Percentiles rank a stretch among this genome's conserved stretches.
These are phyloP conservation scores for Pseudomyrmex pallidus DNA, from an alignment of 1,140 invertebrate species.

Conservation along the genomic window DNA sequence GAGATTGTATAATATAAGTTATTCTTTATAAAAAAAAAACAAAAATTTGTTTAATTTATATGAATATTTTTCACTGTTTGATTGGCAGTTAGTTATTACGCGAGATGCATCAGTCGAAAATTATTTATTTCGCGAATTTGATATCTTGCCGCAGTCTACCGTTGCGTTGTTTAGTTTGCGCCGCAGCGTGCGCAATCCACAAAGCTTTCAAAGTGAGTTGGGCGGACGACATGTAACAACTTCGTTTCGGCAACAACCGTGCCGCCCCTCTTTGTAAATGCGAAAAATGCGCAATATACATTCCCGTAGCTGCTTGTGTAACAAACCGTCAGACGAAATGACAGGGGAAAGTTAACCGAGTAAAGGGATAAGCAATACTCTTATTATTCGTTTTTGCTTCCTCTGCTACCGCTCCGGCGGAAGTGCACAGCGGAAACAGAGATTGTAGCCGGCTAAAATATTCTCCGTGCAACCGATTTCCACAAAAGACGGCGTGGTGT, in stretches of 20 bases:
- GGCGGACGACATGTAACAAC: conserved; percentile 23
- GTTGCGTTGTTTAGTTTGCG: conserved; percentile 39
- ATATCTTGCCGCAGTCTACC: background rate
- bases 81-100: background rate
- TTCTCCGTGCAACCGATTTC: conserved; percentile 23
- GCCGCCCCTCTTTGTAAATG: conserved; percentile 24
- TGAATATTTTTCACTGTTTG: too few relatives aligned
- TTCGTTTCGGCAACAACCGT: conserved; percentile 40
- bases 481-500: background rate
- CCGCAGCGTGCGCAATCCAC: conserved; percentile 18
- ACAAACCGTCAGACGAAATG: conserved; percentile 1
- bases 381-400: conserved; percentile 28
- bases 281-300: conserved; percentile 46
- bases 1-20: too few relatives aligned
- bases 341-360: conserved; percentile 26
- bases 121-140: background rate
- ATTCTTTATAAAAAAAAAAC: too few relatives aligned
- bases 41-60: too few relatives aligned
- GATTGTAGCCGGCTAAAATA: background rate
- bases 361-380: conserved; percentile 52
- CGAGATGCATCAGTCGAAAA: background rate
- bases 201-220: conserved; percentile 42
- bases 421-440: conserved; percentile 1
- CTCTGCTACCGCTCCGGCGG: background rate
- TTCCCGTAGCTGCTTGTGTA: background rate